These are phyloP conservation scores for Zaprionus ornatus DNA, from an alignment of 1,140 invertebrate species.

Conservation along the genomic window DNA sequence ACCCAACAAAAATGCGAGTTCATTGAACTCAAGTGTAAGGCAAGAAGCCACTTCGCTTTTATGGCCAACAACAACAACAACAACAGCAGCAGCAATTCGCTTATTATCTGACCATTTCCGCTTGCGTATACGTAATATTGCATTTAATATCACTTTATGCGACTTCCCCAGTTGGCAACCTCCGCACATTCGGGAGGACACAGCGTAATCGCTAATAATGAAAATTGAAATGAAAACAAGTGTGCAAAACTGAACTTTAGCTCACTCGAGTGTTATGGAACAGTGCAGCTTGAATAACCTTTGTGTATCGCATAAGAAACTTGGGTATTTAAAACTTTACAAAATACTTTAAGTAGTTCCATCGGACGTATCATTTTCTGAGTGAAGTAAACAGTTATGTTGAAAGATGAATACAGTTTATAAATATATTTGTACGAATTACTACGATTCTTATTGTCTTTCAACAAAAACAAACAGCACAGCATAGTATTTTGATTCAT, in stretches of 20 bases:
- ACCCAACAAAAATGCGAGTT: constrained; percentile 16
- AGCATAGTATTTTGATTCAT: too few species aligned
- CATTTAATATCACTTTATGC: constrained; percentile 73
- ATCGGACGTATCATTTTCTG: neutral
- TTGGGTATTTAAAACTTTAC: neutral
- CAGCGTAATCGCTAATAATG: constrained; percentile 72
- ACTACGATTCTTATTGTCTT: too few species aligned
- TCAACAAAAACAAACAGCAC: too few species aligned
- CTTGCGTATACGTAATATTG: constrained; percentile 67
- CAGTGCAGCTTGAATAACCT: neutral
- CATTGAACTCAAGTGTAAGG: constrained; percentile 34
- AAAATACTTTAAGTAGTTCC: neutral
- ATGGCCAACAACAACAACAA: constrained; percentile 6
- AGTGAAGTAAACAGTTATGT: neutral
- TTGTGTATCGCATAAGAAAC: neutral
- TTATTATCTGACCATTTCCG: constrained; percentile 69
- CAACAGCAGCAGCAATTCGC: constrained; percentile 37
- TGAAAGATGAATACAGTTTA: neutral
- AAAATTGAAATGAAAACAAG: constrained; percentile 58
- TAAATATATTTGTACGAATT: neutral
- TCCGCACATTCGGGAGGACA: constrained; percentile 18
- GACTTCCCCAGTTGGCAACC: constrained; percentile 21
- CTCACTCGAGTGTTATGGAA: neutral
- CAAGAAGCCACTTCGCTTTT: constrained; percentile 30
- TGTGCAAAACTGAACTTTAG: neutral